Evolutionary conservation across 1,140 invertebrate species (phyloP).

Genomic region (Drosophila mayri): DNA sequence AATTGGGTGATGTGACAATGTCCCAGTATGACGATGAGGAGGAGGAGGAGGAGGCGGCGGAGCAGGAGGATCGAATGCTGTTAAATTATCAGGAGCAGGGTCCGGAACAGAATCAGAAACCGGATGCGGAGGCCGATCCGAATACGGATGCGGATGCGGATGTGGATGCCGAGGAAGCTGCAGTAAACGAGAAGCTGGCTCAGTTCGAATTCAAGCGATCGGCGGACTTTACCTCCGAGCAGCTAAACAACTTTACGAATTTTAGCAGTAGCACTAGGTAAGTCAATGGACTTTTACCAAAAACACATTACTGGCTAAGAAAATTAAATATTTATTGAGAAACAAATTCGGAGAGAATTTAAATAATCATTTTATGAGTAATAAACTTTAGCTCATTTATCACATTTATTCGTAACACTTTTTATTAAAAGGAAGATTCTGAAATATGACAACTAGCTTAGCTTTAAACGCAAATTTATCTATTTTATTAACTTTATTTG

Average conservation of each 20-base stretch:
- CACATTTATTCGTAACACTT: no score
- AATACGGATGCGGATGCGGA: conserved; percentile 4
- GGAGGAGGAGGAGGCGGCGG: not conserved
- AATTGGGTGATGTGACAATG: conserved; percentile 17
- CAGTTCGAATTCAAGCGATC: conserved; percentile 73
- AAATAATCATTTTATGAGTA: no score
- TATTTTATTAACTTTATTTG: no score
- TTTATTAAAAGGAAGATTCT: no score
- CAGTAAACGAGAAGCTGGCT: conserved; percentile 27
- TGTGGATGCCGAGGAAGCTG: conserved; percentile 14
- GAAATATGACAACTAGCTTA: no score
- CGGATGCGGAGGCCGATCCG: conserved; percentile 2
- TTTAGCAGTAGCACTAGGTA: conserved; percentile 65
- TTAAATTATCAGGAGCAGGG: conserved; percentile 8
- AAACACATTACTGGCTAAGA: no score
- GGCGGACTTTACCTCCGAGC: conserved; percentile 60
- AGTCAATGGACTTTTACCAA: not conserved
- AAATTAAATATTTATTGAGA: no score
- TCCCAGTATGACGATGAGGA: conserved; percentile 5
- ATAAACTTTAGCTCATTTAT: no score
- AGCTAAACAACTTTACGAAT: conserved; percentile 73
- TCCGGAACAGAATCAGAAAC: conserved; percentile 3
- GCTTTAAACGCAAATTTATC: no score
- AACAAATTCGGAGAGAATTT: no score
- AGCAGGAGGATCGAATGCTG: conserved; percentile 2